Evolutionary conservation across 2,797 vertebrate species (phyloP).

Genomic region (Uromys caudimaculatus): DNA sequence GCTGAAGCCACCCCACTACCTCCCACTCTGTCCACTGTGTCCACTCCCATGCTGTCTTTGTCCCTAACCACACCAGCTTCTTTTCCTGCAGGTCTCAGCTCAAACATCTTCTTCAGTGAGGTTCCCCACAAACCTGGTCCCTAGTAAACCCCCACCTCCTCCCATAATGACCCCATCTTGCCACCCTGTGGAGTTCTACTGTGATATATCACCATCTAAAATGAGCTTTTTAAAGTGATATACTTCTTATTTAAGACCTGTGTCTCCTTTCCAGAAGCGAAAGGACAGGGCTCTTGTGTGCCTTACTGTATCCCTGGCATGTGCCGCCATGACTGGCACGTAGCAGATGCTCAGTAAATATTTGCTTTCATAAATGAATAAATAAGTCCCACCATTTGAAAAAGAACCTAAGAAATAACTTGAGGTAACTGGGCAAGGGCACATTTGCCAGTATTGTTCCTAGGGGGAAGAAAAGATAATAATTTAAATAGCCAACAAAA

Average conservation of each 20-base stretch:
- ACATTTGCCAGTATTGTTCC: background rate
- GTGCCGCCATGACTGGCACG: background rate
- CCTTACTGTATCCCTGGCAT: background rate
- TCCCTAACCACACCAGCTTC: background rate
- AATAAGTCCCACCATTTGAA: constrained; percentile 20
- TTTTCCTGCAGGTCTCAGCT: background rate
- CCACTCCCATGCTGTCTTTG: too few species aligned
- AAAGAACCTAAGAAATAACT: constrained; percentile 13
- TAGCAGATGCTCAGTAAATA: constrained; percentile 15
- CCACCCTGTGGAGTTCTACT: background rate
- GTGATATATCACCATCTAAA: background rate
- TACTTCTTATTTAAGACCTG: background rate
- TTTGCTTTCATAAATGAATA: constrained; percentile 43
- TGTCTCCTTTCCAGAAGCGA: background rate
- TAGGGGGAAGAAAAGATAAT: background rate
- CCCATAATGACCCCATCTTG: background rate
- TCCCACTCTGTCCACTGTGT: too few species aligned
- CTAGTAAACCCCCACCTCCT: background rate
- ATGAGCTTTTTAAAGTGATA: background rate
- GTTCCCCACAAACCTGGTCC: background rate
- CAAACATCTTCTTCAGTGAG: background rate
- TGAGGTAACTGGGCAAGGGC: constrained; percentile 31
- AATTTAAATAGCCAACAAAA: constrained; percentile 53
- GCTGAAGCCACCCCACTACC: too few species aligned
- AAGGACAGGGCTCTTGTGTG: background rate